Evolutionary conservation across 2,797 vertebrate species (phyloP), one percentile per base, ranked within the genome.

Genomic region (Falco peregrinus): DNA sequence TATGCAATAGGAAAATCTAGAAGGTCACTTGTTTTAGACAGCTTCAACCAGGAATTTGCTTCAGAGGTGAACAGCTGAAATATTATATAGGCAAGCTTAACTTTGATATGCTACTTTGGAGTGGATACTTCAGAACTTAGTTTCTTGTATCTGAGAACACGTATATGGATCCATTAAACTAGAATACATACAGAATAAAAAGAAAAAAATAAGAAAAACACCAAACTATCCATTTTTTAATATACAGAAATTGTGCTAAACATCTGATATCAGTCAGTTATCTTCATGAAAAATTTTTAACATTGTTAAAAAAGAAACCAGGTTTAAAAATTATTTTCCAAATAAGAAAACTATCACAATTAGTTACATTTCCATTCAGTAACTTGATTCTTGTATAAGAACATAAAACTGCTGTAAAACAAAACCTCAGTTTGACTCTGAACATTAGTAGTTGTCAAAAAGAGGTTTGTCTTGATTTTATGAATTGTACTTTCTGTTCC

Each of bases 151-250:
- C 8, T 61, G n/a, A 80, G 14, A 65, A 50, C 7, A 35, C 33
- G 33, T 20, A 65, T 54, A 31, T 50, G 6, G 10, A 80, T 83
- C 51, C 21, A 41, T 37, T n/a, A 69, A 79, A 60, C 2, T 57
- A 13, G 11, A 82, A 59, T 39, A 60, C 6, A 26, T 12, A 25
- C 6, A n/a, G 28, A 43, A 16, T 61, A 61, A 41, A 67, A 73
- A 70, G 16, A 70, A 20, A 75, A 41, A 69, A 90, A 64, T 28
- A 74, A 47, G 20, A 41, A 57, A 35, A 63, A 61, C 33, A 0
- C 0, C 5, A n/a, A 50, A 13, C 3, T 21, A 56, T 10, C 5
- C 5, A 1, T 53, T 67, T 65, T 64, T 53, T 10, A 41, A 48
- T 43, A n/a, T 56, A 56, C 5, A 37, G 15, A 54, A 59, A 39